Evolutionary conservation across 2,113 vertebrate genomes (phyloP), one percentile per base, ranked within the genome.

Genomic region (Hyla sarda): DNA sequence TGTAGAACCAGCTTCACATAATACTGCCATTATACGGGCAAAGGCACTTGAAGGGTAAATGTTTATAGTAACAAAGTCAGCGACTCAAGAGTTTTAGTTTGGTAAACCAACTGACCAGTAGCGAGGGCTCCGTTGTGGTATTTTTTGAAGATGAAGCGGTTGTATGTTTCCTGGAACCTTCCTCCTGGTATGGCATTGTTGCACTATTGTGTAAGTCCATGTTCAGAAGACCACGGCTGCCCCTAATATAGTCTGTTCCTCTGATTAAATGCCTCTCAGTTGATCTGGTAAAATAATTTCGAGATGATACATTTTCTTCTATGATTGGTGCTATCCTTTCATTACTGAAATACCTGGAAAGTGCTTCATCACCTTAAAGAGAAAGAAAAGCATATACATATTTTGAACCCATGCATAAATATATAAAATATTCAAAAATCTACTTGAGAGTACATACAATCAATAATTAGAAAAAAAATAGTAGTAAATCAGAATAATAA

Each of bases 301-400:
- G 92, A 2, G 87, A 88, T 1, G 93, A 88, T 0, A 94, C 58
- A 80, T 88, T 95, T 90, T 99, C 98, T 91, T 99, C 98, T 0
- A 92, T 87, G 88, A 98, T 97, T 16, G 95, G 91, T 14, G 95
- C 90, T 90, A 99, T 98, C n/a, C 96, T 93, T 84, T 99, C 98
- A 1, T 97, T 98, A 76, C 98, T 99, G 92, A 97, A 96, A 87
- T 96, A 97, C 14, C 96, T 93, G 90, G 95, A 97, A 16, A 97
- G 93, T 6, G 90, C 83, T 1, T 94, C 94, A 72, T 93, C 93
- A 34, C 96, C 98, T 99, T 93, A 23, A 25, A 0, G 0, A 41
- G 67, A 91, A 72, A 83, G 4, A 30, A 56, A 73, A 50, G n/a
- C n/a, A n/a, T n/a, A 6, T 13, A 1, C 23, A 3, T 13, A n/a